A percentile compares a stretch with the other conserved stretches of the same genome.
Evolutionary conservation across 2,113 vertebrate species (phyloP).

Genomic region (Monopterus albus): DNA sequence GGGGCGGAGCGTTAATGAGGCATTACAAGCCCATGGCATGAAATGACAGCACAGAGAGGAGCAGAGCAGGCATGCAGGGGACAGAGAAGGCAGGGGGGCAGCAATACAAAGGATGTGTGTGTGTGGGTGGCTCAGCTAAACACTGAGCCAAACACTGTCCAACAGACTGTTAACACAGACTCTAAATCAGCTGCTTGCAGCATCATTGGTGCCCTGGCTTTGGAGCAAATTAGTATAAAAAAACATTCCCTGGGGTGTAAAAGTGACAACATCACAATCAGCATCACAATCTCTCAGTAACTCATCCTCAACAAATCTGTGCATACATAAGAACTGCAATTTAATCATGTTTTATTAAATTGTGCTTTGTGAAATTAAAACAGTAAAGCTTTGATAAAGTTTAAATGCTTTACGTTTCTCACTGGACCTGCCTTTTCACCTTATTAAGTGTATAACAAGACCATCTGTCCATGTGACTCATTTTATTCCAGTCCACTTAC

Average conservation of each 20-base stretch:
- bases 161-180: neutral
- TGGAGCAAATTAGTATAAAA: too few relatives aligned
- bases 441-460: slow-evolving; percentile 5
- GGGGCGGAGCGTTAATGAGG: slow-evolving; percentile 74
- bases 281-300: slow-evolving; percentile 14
- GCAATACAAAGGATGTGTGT: slow-evolving; percentile 37
- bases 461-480: neutral
- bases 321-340: slow-evolving; percentile 41
- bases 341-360: slow-evolving; percentile 34
- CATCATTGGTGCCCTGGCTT: too few relatives aligned
- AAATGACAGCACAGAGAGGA: slow-evolving; percentile 68
- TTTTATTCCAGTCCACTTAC: neutral
- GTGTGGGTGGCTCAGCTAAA: slow-evolving; percentile 40
- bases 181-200: too few relatives aligned
- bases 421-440: too few relatives aligned
- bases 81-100: slow-evolving; percentile 33
- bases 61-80: slow-evolving; percentile 53
- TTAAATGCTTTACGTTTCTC: neutral
- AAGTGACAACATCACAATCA: slow-evolving; percentile 23
- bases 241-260: slow-evolving; percentile 10
- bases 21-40: slow-evolving; percentile 63
- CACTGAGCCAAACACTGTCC: neutral
- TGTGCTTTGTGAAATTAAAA: too few relatives aligned
- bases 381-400: slow-evolving; percentile 16
- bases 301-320: slow-evolving; percentile 15